Percentiles rank a stretch among this genome's conserved stretches.
These are phyloP conservation scores for Acipenser transmontanus DNA, from an alignment of 2,797 vertebrate genomes.

Conservation along the genomic window DNA sequence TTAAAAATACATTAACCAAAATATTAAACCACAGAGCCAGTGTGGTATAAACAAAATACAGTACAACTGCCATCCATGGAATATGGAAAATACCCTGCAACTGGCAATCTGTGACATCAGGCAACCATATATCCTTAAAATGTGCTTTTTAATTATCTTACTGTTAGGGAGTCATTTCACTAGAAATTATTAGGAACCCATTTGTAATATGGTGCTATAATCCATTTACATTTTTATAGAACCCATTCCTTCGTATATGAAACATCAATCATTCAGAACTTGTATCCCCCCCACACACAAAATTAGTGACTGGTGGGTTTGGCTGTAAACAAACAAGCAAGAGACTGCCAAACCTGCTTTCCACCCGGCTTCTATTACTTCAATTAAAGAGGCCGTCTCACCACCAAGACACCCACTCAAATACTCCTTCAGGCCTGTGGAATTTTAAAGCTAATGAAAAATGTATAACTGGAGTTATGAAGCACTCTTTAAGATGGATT, in stretches of 20 bases:
- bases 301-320: constrained; percentile 3
- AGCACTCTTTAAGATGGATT: constrained; percentile 23
- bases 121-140: background rate
- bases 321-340: constrained; percentile 13
- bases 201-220: constrained; percentile 4
- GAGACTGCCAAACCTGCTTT: constrained; percentile 8
- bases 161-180: background rate
- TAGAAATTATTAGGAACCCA: constrained; percentile 5
- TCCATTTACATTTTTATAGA: background rate
- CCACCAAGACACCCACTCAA: constrained; percentile 31
- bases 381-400: constrained; percentile 29
- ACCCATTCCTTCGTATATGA: constrained; percentile 1
- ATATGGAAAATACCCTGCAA: background rate
- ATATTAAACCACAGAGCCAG: too few relatives aligned
- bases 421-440: constrained; percentile 29
- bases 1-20: too few relatives aligned
- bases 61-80: background rate
- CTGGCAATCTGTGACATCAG: constrained; percentile 3
- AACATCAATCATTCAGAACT: constrained; percentile 9
- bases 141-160: background rate
- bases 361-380: constrained; percentile 12
- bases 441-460: constrained; percentile 29
- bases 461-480: constrained; percentile 37
- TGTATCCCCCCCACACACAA: constrained; percentile 6
- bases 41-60: too few relatives aligned